Conservation (phyloP, 2,113 vertebrate species). For the Ciconia maguari region DNA sequence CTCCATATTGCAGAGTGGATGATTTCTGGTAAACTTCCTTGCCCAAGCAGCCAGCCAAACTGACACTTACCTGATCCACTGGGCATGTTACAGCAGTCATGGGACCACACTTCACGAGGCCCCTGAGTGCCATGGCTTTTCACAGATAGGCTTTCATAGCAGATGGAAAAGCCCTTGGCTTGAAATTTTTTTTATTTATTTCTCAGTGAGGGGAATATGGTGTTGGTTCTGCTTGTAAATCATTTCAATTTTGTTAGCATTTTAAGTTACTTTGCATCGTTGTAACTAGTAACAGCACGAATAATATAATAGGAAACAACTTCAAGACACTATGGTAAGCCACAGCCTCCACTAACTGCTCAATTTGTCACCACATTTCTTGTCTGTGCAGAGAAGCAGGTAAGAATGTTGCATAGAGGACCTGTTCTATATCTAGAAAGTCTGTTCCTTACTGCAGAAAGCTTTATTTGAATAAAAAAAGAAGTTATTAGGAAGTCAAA, state of each 20-base stretch:
- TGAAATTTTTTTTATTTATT: neutral
- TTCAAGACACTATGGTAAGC: neutral
- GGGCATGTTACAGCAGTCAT: neutral
- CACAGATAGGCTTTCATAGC: neutral
- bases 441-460: neutral
- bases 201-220: neutral
- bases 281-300: neutral
- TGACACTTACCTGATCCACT: neutral
- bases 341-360: neutral
- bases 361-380: neutral
- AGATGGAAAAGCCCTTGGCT: neutral
- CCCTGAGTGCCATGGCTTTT: neutral
- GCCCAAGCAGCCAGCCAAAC: neutral
- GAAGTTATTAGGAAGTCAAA: neutral
- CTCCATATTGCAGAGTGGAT: neutral
- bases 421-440: neutral
- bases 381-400: neutral
- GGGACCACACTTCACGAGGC: rapidly evolving
- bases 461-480: neutral
- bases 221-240: neutral
- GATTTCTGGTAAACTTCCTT: neutral
- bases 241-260: neutral
- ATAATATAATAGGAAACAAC: neutral
- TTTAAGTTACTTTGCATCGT: neutral
- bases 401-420: neutral